Base-by-base conservation (phyloP, 2,113 vertebrate species). In the Lagopus muta region DNA sequence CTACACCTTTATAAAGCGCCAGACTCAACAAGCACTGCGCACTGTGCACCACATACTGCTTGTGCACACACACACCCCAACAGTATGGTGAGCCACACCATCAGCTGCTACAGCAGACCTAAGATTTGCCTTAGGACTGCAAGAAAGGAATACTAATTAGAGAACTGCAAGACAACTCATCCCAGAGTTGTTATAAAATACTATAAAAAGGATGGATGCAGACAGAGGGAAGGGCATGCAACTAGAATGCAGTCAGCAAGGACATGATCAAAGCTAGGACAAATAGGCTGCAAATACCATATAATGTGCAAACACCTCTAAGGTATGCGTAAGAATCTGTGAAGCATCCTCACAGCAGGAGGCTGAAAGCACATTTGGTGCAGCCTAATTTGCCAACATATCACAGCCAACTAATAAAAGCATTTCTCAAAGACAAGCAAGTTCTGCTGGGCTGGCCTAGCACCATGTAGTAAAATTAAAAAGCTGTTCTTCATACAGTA, bases 231-330 rank as follows among this genome's bases (percentile, higher is more conserved):
- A 90, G 47, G 84, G 71, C 54, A 24, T 24, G 43, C 83, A 82
- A 30, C 38, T 14, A 9, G 60, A 89, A 92, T 11, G 25, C 47
- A 60, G 52, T 60, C 82, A 64, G 91, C 79, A 69, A 93, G 91
- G 89, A 73, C 75, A 28, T 22, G 88, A 95, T 92, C 95, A 94
- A 93, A 94, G 93, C 69, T 25, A 92, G 85, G 85, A 95, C 82
- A 95, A 92, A 92, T 65, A 91, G 91, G n/a, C 75, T 62, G 69
- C 82, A 95, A 92, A 84, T 27, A 73, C 52, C 10, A 2, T 30
- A 54, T 64, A 80, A 95, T 28, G 55, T 66, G 64, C 71, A 71
- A 87, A 91, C 91, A 93, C 64, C 84, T 95, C 87, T 42, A 67
- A 93, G 94, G 87, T 76, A 73, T 13, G 84, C 78, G 5, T 19